Evolutionary conservation across 1,140 invertebrate species (phyloP), one percentile per base, ranked within the genome.

Genomic region (Heliconius eleuchia): DNA sequence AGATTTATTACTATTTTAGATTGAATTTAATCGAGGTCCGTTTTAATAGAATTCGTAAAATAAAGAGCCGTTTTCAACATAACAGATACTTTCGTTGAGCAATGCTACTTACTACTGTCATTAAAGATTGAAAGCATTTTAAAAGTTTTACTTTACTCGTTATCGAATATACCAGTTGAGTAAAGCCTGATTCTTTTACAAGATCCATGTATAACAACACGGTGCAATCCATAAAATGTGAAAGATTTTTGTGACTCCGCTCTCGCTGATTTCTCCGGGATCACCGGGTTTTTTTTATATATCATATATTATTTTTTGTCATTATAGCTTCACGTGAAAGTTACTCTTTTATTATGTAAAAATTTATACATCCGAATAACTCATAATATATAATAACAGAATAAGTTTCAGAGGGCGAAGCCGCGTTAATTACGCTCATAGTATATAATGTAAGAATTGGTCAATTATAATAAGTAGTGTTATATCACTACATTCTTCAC

Each of bases 1-100:
- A 88, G 91, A 92, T 91, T 92, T 91, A 92, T 88, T 85, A 86
- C 80, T 80, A 83, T 78, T 83, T 82, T 80, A 86, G 87, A 89
- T 88, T 91, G 88, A 90, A 91, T 91, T 89, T 88, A 92, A 91
- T 91, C 84, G 88, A 84, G 84, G 80, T 77, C 74, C 75, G 80
- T 85, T 70, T 81, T 88, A 92, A 91, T 91, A 86, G 89, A 86
- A 83, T 88, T 88, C 86, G 85, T 88, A 86, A 86, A 84, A 83
- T 82, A 86, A 76, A 87, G 83, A 71, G 60, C 27, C 9, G 60
- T 66, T 66, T 71, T 52, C n/a, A 71, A 50, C 70, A 77, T 72
- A 71, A 42, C 18, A 72, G 37, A 7, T 72, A 42, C 37, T 72
- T n/a, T 72, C 71, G 18, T 72, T 42, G 30, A 9, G 71, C 34